A percentile compares a stretch with the other conserved stretches of the same genome.
These are phyloP conservation scores for Drosophila atripex DNA, from an alignment of 2,888 invertebrate species.

Conservation along the genomic window DNA sequence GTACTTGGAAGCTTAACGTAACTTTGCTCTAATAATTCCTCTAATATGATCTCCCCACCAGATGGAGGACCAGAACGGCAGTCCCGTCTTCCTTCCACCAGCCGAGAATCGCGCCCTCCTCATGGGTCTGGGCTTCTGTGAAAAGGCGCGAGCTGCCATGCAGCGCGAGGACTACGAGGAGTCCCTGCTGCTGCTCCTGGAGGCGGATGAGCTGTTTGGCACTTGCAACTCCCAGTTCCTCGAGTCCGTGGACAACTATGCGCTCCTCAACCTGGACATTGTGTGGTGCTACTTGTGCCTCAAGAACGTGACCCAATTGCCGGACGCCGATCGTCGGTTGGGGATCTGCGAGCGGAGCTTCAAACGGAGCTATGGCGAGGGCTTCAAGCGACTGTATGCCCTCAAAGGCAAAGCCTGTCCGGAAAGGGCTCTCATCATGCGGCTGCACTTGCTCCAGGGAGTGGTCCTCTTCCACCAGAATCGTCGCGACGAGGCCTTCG, in stretches of 20 bases:
- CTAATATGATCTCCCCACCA: conserved; percentile 63
- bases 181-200: conserved; percentile 90
- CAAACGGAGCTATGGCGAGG: conserved; percentile 87
- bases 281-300: conserved; percentile 95
- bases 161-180: conserved; percentile 87
- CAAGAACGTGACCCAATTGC: conserved; percentile 87
- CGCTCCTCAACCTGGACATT: conserved; percentile 92
- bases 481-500: conserved; percentile 86
- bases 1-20: too few relatives aligned
- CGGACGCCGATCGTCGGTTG: conserved; percentile 89
- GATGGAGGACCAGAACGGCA: conserved; percentile 92
- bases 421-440: conserved; percentile 90
- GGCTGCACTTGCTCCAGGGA: conserved; percentile 91
- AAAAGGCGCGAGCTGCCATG: conserved; percentile 89
- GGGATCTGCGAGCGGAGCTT: conserved; percentile 88
- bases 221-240: conserved; percentile 84
- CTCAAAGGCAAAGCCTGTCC: conserved; percentile 86
- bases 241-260: conserved; percentile 91
- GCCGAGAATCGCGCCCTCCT: conserved; percentile 89
- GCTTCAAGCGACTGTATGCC: conserved; percentile 86
- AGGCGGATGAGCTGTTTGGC: conserved; percentile 90
- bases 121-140: conserved; percentile 91
- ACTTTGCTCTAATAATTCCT: background rate
- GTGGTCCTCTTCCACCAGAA: conserved; percentile 92
- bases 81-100: conserved; percentile 88